Evolutionary conservation across 2,888 invertebrate genomes (phyloP).

Genomic region (Argyresthia albistria): DNA sequence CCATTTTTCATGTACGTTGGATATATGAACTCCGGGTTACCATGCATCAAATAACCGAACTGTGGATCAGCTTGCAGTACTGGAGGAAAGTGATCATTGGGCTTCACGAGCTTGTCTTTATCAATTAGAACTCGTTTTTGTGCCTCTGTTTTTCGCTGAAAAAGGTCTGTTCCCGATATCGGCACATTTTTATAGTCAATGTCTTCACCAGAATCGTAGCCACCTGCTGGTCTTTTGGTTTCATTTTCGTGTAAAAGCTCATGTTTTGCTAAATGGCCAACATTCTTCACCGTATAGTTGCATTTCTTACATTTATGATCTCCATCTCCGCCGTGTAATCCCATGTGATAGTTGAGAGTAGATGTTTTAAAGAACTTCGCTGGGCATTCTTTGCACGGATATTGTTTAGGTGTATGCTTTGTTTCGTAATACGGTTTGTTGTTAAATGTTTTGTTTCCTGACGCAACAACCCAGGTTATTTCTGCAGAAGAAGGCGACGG

Average conservation of each 20-base stretch:
- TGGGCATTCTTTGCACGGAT: constrained; percentile 76
- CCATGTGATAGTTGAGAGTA: constrained; percentile 79
- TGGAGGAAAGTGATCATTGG: constrained; percentile 67
- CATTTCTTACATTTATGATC: constrained; percentile 80
- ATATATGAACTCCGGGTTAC: constrained; percentile 83
- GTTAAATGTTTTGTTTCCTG: constrained; percentile 9
- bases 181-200: constrained; percentile 69
- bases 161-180: constrained; percentile 76
- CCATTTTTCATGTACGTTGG: constrained; percentile 83
- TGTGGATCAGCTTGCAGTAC: constrained; percentile 75
- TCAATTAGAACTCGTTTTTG: constrained; percentile 62
- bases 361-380: constrained; percentile 82
- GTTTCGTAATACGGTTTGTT: constrained; percentile 22
- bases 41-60: constrained; percentile 78
- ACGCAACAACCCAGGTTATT: constrained; percentile 55
- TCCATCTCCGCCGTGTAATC: constrained; percentile 76
- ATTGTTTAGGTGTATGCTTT: constrained; percentile 50
- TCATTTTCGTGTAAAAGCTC: constrained; percentile 67
- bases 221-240: constrained; percentile 30
- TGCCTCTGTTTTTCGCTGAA: constrained; percentile 75
- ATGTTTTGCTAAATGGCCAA: constrained; percentile 78
- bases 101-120: constrained; percentile 62
- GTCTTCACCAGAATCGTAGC: constrained; percentile 65
- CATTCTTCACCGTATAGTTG: constrained; percentile 78
- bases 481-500: constrained; percentile 37